These are phyloP conservation scores for Hofmannophila pseudospretella DNA, from an alignment of 2,888 invertebrate species.

Conservation along the genomic window DNA sequence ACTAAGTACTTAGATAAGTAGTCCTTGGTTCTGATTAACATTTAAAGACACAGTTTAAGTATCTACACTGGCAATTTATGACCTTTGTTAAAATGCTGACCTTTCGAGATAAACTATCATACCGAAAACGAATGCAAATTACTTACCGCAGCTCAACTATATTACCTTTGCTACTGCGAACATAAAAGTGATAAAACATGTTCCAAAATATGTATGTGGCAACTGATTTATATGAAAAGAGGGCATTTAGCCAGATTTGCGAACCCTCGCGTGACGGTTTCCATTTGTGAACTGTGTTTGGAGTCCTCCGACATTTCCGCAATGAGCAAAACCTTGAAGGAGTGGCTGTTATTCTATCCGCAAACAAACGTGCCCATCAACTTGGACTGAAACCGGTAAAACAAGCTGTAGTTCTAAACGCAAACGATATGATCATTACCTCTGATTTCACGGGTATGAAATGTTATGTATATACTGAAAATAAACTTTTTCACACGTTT, in stretches of 20 bases:
- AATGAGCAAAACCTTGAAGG: conserved; percentile 31
- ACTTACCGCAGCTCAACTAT: not conserved
- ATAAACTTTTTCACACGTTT: too few species aligned
- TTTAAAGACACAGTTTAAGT: too few species aligned
- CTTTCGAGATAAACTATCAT: not conserved
- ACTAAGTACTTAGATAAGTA: too few species aligned
- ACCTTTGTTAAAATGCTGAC: too few species aligned
- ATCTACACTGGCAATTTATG: too few species aligned
- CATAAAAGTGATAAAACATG: conserved; percentile 2
- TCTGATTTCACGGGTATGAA: too few species aligned
- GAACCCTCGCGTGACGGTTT: conserved; percentile 44
- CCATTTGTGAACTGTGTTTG: conserved; percentile 39
- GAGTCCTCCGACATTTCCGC: conserved; percentile 41
- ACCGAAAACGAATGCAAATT: not conserved
- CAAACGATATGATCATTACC: not conserved
- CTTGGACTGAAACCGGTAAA: conserved; percentile 3
- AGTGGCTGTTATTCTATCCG: conserved; percentile 24
- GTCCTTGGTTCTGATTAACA: too few species aligned
- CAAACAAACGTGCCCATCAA: conserved; percentile 5
- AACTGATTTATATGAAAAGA: conserved; percentile 9
- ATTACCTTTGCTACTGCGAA: not conserved
- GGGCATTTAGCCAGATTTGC: conserved; percentile 16
- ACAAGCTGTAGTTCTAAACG: not conserved
- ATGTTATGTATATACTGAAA: too few species aligned
- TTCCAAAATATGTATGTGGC: conserved; percentile 6